These are phyloP conservation scores for Melikaiella ostensackeni DNA, from an alignment of 2,888 invertebrate species.

Conservation along the genomic window DNA sequence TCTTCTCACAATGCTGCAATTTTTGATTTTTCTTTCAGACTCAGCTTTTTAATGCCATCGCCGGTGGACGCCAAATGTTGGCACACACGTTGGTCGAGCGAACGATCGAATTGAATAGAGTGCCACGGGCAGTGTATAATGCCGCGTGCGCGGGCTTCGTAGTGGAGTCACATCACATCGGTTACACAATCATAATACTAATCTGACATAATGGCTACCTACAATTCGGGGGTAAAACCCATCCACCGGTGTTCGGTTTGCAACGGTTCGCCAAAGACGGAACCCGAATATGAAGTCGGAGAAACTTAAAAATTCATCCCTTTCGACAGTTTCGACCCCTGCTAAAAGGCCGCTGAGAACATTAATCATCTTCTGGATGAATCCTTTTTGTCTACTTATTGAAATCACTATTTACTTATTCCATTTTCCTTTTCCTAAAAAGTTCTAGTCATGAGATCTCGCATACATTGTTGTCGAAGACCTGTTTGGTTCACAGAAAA, in stretches of 20 bases:
- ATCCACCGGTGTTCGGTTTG: slow-evolving; percentile 15
- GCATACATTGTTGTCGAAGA: too few relatives aligned
- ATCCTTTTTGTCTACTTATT: background rate
- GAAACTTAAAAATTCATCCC: slow-evolving; percentile 35
- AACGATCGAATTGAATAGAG: slow-evolving; percentile 52
- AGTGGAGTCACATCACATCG: slow-evolving; percentile 76
- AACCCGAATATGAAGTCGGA: background rate
- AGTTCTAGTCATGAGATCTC: too few relatives aligned
- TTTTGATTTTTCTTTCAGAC: slow-evolving; percentile 42
- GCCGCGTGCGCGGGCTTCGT: slow-evolving; percentile 63
- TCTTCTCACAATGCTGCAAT: too few relatives aligned
- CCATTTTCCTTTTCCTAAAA: background rate
- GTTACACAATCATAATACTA: slow-evolving; percentile 77
- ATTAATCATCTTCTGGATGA: background rate
- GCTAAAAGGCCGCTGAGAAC: background rate
- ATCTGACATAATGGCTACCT: slow-evolving; percentile 72
- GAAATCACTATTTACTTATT: background rate
- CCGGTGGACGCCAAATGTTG: slow-evolving; percentile 66
- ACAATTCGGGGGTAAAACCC: slow-evolving; percentile 53
- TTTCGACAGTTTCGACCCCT: slow-evolving; percentile 28
- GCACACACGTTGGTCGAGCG: slow-evolving; percentile 57
- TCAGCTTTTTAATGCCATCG: slow-evolving; percentile 52
- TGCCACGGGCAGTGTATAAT: slow-evolving; percentile 59
- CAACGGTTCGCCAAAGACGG: slow-evolving; percentile 31
- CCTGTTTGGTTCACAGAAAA: too few relatives aligned